Conservation (phyloP, 2,797 vertebrate genomes). For the Steatocranus sp. region DNA sequence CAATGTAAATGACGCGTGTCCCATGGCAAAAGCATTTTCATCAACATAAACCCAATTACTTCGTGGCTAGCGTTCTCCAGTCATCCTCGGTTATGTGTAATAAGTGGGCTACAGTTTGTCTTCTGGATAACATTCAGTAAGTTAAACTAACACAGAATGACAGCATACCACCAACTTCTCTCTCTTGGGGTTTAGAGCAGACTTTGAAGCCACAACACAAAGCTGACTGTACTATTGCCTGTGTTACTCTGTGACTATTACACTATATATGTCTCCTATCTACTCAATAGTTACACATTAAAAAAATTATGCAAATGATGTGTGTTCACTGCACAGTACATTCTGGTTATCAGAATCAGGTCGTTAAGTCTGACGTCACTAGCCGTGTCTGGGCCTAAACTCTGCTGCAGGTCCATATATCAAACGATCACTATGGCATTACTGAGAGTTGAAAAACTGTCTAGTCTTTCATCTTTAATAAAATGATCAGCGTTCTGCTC, state of each 20-base stretch:
- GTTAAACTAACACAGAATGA: background rate
- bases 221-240: background rate
- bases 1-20: background rate
- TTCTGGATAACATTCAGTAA: background rate
- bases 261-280: background rate
- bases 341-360: background rate
- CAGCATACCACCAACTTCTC: background rate
- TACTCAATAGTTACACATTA: background rate
- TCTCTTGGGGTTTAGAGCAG: background rate
- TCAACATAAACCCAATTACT: background rate
- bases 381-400: no score
- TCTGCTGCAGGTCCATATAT: no score
- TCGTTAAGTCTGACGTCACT: no score
- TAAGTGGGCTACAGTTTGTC: background rate
- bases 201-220: background rate
- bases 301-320: background rate
- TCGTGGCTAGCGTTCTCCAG: no score
- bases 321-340: background rate
- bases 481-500: no score
- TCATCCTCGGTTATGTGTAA: background rate
- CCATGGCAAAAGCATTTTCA: background rate
- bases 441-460: no score
- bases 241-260: background rate
- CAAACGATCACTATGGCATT: no score
- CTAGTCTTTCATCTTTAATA: no score